phyloP scores from a whole-genome alignment of 2,888 invertebrate genomes.

The Alsophila aescularia region DNA sequence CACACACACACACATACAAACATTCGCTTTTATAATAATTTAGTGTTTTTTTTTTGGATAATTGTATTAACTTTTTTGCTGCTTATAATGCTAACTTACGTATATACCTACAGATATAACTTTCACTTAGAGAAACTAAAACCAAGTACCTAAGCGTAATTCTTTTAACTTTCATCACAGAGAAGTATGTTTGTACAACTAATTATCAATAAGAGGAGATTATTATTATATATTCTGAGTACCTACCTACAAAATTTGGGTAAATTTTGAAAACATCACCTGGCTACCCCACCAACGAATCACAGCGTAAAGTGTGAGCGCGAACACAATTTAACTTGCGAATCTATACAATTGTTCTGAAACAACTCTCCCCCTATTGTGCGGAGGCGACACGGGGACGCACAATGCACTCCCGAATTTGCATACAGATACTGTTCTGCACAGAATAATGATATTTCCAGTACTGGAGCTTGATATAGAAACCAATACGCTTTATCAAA shows the following conservation, averaged over 20 bases:
- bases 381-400: slow-evolving; percentile 48
- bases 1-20: too few relatives aligned
- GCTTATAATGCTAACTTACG: too few relatives aligned
- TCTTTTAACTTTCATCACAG: too few relatives aligned
- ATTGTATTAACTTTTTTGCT: too few relatives aligned
- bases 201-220: too few relatives aligned
- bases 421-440: slow-evolving; percentile 56
- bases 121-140: too few relatives aligned
- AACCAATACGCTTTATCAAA: not conserved
- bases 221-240: too few relatives aligned
- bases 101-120: too few relatives aligned
- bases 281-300: slow-evolving; percentile 23
- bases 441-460: slow-evolving; percentile 8
- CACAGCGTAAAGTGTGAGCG: slow-evolving; percentile 25
- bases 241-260: not conserved
- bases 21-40: too few relatives aligned
- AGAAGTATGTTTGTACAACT: too few relatives aligned
- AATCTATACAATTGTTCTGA: slow-evolving; percentile 61
- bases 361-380: slow-evolving; percentile 53
- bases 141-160: too few relatives aligned
- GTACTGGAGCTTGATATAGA: not conserved
- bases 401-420: slow-evolving; percentile 67
- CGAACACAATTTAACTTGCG: slow-evolving; percentile 63
- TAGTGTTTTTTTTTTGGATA: too few relatives aligned
- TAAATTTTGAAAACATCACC: slow-evolving; percentile 13